phyloP scores from a whole-genome alignment of 2,888 invertebrate genomes.

The Dromius quadrimaculatus region DNA sequence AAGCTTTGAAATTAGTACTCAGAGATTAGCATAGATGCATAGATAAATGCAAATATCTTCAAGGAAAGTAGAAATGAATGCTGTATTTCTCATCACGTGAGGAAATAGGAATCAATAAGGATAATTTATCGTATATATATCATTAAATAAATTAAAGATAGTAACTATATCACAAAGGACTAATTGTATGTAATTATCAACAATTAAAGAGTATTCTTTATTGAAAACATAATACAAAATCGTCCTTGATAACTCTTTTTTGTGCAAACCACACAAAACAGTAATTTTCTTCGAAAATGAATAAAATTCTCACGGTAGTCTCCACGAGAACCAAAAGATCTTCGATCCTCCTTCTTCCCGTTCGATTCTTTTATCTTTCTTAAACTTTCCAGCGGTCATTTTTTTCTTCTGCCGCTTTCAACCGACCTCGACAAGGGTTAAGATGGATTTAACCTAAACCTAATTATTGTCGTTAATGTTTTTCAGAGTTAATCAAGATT shows the following conservation, averaged over 20 bases:
- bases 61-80: too few relatives aligned
- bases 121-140: too few relatives aligned
- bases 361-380: background rate
- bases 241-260: constrained; percentile 11
- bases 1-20: too few relatives aligned
- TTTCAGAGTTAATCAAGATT: background rate
- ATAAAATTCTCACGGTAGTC: constrained; percentile 25
- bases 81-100: too few relatives aligned
- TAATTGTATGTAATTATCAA: background rate
- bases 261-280: constrained; percentile 37
- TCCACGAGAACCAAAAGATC: background rate
- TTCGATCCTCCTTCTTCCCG: constrained; percentile 10
- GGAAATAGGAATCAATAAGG: too few relatives aligned
- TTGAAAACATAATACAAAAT: background rate
- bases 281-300: constrained; percentile 12
- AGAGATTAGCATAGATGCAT: too few relatives aligned
- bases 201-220: background rate
- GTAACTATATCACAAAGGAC: too few relatives aligned
- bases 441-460: background rate
- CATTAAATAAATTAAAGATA: too few relatives aligned
- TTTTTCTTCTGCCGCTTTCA: constrained; percentile 7
- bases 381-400: background rate
- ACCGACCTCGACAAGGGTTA: constrained; percentile 5
- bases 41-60: too few relatives aligned
- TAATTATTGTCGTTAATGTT: too few relatives aligned